Percentiles rank a stretch among this genome's conserved stretches.
phyloP scores from a whole-genome alignment of 2,888 invertebrate genomes.

The Epistrophe eligans region DNA sequence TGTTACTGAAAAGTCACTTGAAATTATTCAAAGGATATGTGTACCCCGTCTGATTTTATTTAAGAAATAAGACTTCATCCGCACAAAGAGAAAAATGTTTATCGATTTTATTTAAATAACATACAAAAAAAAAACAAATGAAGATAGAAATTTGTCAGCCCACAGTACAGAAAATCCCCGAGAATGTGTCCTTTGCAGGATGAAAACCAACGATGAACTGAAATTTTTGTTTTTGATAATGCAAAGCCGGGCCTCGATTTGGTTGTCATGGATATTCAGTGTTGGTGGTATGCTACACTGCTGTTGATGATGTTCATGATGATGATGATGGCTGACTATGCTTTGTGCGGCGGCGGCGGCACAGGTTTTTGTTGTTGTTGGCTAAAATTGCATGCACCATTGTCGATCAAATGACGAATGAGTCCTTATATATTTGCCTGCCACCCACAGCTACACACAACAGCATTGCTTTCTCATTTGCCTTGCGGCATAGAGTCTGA shows the following conservation, averaged over 20 bases:
- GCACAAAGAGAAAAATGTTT: conserved; percentile 43
- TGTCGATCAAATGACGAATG: conserved; percentile 75
- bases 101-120: conserved; percentile 66
- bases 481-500: conserved; percentile 54
- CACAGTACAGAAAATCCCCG: background rate
- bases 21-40: conserved; percentile 40
- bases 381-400: conserved; percentile 67
- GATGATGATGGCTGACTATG: conserved; percentile 24
- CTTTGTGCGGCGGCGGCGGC: conserved; percentile 33
- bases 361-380: conserved; percentile 46
- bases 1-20: conserved; percentile 63
- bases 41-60: background rate
- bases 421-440: conserved; percentile 20
- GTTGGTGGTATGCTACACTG: conserved; percentile 25
- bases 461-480: conserved; percentile 39
- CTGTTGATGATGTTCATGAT: background rate
- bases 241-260: conserved; percentile 50
- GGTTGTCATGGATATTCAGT: conserved; percentile 68
- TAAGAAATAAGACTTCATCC: background rate
- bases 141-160: background rate
- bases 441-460: no score
- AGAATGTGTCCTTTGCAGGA: conserved; percentile 67
- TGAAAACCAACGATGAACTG: conserved; percentile 67
- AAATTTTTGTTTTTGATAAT: conserved; percentile 66
- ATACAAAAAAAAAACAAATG: conserved; percentile 7